phyloP scores from a whole-genome alignment of 92 coral and sea anemone species.

The Parazoanthus darwini region DNA sequence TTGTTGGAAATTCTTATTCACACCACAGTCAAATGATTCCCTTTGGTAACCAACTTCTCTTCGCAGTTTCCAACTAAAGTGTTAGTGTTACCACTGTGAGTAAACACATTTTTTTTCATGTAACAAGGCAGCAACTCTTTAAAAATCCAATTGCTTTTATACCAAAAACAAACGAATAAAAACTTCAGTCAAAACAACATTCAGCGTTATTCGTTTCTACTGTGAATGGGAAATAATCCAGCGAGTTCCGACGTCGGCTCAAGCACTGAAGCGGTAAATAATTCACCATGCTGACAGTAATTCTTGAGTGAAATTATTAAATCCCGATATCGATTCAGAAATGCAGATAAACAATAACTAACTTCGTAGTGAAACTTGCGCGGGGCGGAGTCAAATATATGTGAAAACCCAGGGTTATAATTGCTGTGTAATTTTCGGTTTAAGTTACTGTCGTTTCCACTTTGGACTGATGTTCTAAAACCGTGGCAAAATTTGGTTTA shows the following conservation, averaged over 20 bases:
- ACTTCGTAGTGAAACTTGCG: not conserved
- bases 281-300: not conserved
- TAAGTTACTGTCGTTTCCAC: not conserved
- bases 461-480: too few species aligned
- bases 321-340: not conserved
- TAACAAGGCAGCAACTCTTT: not conserved
- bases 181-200: conserved; percentile 1
- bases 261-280: conserved; percentile 2
- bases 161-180: not conserved
- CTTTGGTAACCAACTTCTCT: not conserved
- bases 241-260: conserved; percentile 1
- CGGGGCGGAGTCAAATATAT: not conserved
- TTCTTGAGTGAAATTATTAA: not conserved
- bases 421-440: not conserved
- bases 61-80: not conserved
- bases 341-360: not conserved
- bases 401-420: not conserved
- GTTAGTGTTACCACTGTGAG: not conserved
- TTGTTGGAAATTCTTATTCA: not conserved
- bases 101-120: not conserved
- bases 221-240: not conserved
- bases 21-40: not conserved
- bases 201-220: not conserved
- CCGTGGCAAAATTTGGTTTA: not conserved
- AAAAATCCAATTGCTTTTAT: not conserved